A percentile compares a stretch with the other conserved stretches of the same genome.
Conservation (phyloP, 1,140 invertebrate genomes). For the Drosophila nannoptera region DNA sequence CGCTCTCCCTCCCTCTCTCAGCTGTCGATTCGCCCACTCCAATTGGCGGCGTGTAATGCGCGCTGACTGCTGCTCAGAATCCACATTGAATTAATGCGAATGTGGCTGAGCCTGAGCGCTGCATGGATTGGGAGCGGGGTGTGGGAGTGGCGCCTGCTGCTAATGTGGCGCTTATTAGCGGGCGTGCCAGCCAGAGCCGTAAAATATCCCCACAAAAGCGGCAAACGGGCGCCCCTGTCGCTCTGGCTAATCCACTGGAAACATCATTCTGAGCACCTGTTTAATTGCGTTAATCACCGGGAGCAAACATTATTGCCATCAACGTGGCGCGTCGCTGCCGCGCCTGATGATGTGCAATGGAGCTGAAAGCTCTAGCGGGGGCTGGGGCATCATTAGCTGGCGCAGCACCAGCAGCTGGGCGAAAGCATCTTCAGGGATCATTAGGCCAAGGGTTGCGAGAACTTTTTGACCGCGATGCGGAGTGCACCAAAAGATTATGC, state of each 20-base stretch:
- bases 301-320: constrained; percentile 65
- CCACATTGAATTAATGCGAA: constrained; percentile 55
- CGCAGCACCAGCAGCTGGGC: constrained; percentile 35
- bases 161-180: constrained; percentile 69
- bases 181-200: constrained; percentile 18
- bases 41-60: constrained; percentile 8
- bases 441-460: constrained; percentile 3
- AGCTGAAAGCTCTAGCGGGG: constrained; percentile 22
- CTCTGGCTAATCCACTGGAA: constrained; percentile 70
- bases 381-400: background rate
- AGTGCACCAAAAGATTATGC: background rate
- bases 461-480: too few relatives aligned
- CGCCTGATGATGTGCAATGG: constrained; percentile 28
- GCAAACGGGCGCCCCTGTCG: constrained; percentile 4
- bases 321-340: constrained; percentile 8
- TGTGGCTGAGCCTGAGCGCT: constrained; percentile 25
- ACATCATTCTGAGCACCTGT: constrained; percentile 79
- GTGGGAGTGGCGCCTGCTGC: constrained; percentile 64
- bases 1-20: too few relatives aligned
- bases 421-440: constrained; percentile 27
- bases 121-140: too few relatives aligned
- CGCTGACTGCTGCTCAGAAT: constrained; percentile 8
- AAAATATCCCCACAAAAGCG: constrained; percentile 7
- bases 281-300: constrained; percentile 78
- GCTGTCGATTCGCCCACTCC: too few relatives aligned